Conservation (phyloP, 1,140 invertebrate genomes). For the Goniozus legneri region DNA sequence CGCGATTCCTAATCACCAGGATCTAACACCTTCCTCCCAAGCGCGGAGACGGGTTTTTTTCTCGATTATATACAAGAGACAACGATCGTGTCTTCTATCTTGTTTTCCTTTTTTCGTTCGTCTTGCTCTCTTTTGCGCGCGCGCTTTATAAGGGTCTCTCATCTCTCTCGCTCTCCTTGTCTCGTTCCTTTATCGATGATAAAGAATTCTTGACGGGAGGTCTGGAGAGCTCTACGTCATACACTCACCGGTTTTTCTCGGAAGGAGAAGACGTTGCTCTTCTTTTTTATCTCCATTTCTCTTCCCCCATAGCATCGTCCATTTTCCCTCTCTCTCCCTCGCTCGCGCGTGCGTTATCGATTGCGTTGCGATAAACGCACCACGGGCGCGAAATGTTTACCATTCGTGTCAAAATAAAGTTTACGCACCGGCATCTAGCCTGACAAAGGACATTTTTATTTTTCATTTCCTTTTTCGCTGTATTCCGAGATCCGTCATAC, state of each 20-base stretch:
- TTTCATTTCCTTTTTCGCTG: no score
- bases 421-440: no score
- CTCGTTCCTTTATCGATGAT: slow-evolving; percentile 18
- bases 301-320: neutral
- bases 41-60: neutral
- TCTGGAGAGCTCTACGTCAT: slow-evolving; percentile 19
- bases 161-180: neutral
- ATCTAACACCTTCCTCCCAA: neutral
- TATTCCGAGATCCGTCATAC: no score
- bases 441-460: no score
- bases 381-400: slow-evolving; percentile 6
- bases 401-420: slow-evolving; percentile 13
- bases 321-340: neutral
- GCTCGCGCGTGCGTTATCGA: slow-evolving; percentile 16
- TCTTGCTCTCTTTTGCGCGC: slow-evolving; percentile 3
- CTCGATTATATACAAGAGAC: neutral
- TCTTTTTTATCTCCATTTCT: slow-evolving; percentile 1
- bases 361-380: slow-evolving; percentile 19
- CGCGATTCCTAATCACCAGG: no score
- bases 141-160: no score
- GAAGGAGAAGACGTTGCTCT: slow-evolving; percentile 17
- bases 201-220: slow-evolving; percentile 28
- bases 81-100: neutral
- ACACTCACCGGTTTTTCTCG: slow-evolving; percentile 19
- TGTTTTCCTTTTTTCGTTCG: neutral